Conservation (phyloP, 2,113 vertebrate genomes). For the Hassar affinis region DNA sequence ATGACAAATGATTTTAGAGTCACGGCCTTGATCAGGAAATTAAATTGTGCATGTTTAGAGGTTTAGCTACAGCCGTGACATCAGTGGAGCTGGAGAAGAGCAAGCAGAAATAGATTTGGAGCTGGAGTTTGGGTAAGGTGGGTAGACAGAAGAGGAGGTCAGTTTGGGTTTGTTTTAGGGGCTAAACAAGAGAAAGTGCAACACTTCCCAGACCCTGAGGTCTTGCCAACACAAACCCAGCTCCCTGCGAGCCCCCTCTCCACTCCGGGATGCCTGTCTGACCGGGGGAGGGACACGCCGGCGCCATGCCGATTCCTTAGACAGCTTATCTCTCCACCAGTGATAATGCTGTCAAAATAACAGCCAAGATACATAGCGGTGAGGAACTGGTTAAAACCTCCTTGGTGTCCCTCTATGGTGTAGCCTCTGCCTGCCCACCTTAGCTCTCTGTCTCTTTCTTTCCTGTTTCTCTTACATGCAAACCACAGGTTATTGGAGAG, state of each 20-base stretch:
- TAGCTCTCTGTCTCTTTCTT: not conserved
- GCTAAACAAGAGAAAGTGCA: conserved; percentile 49
- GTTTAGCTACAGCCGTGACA: not conserved
- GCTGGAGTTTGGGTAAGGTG: not conserved
- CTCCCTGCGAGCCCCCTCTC: conserved; percentile 63
- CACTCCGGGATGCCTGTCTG: conserved; percentile 61
- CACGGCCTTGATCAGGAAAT: not conserved
- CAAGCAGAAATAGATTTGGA: not conserved
- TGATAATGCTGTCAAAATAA: conserved; percentile 80
- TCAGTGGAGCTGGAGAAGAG: not conserved
- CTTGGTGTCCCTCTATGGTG: conserved; percentile 7
- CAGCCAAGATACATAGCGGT: conserved; percentile 74
- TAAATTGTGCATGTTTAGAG: not conserved
- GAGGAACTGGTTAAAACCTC: conserved; percentile 73
- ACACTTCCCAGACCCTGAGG: conserved; percentile 66
- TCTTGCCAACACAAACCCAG: conserved; percentile 71
- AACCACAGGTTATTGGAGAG: not conserved
- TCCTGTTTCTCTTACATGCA: not conserved
- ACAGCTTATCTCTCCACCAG: conserved; percentile 73
- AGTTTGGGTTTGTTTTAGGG: conserved; percentile 6
- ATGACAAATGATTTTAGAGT: conserved; percentile 15
- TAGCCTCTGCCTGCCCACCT: conserved; percentile 50
- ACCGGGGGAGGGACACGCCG: conserved; percentile 70
- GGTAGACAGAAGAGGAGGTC: not conserved
- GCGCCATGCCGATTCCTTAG: conserved; percentile 76